Evolutionary conservation across 2,888 invertebrate genomes (phyloP).

Genomic region (Eupithecia subfuscata): DNA sequence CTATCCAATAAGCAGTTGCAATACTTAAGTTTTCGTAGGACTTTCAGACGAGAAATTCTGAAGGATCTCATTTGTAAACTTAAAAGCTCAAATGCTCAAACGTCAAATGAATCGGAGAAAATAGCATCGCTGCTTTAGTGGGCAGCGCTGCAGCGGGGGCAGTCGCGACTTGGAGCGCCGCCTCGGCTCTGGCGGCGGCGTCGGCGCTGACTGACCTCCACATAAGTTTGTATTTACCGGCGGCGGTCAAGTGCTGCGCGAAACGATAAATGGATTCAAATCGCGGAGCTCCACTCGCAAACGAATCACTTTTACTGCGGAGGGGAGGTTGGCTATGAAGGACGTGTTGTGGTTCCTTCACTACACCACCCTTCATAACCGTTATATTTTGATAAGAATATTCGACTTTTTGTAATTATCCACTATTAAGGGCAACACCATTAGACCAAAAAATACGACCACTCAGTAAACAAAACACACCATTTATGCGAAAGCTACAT

Average conservation of each 20-base stretch:
- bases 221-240: constrained; percentile 28
- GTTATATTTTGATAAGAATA: neutral
- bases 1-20: constrained; percentile 2
- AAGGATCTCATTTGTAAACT: too few relatives aligned
- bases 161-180: neutral
- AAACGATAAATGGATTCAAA: constrained; percentile 31
- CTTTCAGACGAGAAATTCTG: neutral
- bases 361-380: neutral
- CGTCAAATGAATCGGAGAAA: neutral
- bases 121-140: neutral
- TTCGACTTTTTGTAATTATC: neutral
- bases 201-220: constrained; percentile 21
- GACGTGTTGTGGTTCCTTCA: neutral
- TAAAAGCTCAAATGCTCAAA: too few relatives aligned
- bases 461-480: neutral
- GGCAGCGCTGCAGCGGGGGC: neutral
- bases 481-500: neutral
- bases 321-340: neutral
- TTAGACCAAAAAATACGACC: neutral
- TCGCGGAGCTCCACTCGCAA: constrained; percentile 13
- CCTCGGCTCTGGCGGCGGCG: neutral
- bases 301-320: constrained; percentile 14
- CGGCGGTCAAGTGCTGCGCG: constrained; percentile 25
- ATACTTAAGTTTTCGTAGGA: neutral
- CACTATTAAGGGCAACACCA: too few relatives aligned